Evolutionary conservation across 1,140 invertebrate genomes (phyloP), one percentile per base, ranked within the genome.

Genomic region (Drosophila aff.): DNA sequence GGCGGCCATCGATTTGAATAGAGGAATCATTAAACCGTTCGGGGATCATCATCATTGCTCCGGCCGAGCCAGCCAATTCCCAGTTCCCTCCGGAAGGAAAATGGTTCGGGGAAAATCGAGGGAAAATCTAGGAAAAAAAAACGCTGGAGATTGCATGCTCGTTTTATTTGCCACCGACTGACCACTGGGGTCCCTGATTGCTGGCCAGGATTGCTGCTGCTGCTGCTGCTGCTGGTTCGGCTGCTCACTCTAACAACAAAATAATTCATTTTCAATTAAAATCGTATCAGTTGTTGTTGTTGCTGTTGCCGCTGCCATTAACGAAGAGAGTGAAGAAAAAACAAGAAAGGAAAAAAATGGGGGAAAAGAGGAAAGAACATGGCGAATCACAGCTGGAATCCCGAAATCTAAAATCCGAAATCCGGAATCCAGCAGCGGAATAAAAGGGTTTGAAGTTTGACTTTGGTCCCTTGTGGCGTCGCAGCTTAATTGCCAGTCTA

Each of bases 211-310:
- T 73, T 46, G 18, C 41, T 62, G 10, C 41, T 36, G 9, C 47
- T 50, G 9, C 23, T 49, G 65, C 26, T 68, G 18, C 41, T 71
- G 13, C 40, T 36, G 21, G 47, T 57, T 0, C 26, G 4, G n/a
- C 43, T 53, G 65, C 26, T 68, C 65, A 21, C 80, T 79, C 79
- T 78, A 91, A 74, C 82, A 83, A 79, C 89, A 86, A 89, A 86
- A 92, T 87, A 92, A 92, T 90, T 90, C 85, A 91, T 80, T 92
- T 92, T 87, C 90, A 92, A 92, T 92, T 92, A 92, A 92, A 92
- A 83, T 71, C 80, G 80, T 74, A 92, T 90, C 90, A 92, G 73
- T 81, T 79, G 76, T 59, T 59, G 62, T 64, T 55, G 41, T 6
- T 65, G 55, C 9, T 21, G 36, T 23, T 59, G 47, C 59, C 33